These are phyloP conservation scores for Nothocercus nigrocapillus DNA, from an alignment of 2,113 vertebrate species.

Conservation along the genomic window DNA sequence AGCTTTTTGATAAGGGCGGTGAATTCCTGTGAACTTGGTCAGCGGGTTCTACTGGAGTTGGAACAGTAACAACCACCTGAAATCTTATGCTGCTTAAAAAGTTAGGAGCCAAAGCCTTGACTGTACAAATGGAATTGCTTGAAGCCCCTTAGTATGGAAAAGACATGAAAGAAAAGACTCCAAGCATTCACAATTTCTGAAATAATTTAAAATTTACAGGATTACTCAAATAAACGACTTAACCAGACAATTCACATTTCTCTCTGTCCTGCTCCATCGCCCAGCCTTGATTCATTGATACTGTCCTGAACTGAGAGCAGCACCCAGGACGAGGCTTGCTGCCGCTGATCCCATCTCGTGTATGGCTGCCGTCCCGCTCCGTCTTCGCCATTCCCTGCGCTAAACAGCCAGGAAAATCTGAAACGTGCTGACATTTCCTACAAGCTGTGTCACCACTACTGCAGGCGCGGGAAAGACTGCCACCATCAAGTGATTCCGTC, in stretches of 20 bases:
- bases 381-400: slow-evolving; percentile 39
- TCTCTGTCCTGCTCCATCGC: not conserved
- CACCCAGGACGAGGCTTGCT: not conserved
- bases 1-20: not conserved
- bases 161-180: not conserved
- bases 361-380: slow-evolving; percentile 34
- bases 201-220: not conserved
- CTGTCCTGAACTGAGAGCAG: not conserved
- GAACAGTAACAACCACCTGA: not conserved
- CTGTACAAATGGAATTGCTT: not conserved
- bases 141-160: slow-evolving; percentile 7
- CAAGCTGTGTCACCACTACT: slow-evolving; percentile 33
- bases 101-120: not conserved
- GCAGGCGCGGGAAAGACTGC: not conserved
- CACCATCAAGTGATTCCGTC: slow-evolving; percentile 45
- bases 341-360: not conserved
- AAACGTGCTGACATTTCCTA: slow-evolving; percentile 63
- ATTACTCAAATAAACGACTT: not conserved
- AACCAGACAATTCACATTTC: not conserved
- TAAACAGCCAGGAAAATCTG: slow-evolving; percentile 68
- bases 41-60: not conserved
- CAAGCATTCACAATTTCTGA: not conserved
- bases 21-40: not conserved
- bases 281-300: slow-evolving; percentile 7
- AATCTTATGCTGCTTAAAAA: not conserved